Evolutionary conservation across 1,140 invertebrate species (phyloP).

Genomic region (Caenorhabditis inopinata): DNA sequence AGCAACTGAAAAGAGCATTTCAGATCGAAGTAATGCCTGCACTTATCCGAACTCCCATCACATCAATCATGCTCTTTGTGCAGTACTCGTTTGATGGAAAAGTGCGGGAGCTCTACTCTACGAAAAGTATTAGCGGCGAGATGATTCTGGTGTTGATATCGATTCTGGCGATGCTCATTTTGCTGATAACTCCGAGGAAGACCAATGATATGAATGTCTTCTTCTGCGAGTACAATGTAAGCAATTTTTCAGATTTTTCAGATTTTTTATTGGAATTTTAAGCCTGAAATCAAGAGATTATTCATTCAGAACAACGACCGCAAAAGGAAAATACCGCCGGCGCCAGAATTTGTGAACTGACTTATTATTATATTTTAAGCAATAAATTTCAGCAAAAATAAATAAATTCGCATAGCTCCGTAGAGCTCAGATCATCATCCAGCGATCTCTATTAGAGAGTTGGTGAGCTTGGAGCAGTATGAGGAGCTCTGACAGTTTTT

Average conservation of each 20-base stretch:
- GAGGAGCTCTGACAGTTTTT: no score
- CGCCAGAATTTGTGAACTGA: background rate
- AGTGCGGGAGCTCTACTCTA: background rate
- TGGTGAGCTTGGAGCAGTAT: no score
- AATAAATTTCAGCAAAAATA: no score
- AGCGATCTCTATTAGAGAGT: no score
- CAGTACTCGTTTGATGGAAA: conserved; percentile 17
- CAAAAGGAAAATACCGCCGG: background rate
- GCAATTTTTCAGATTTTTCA: background rate
- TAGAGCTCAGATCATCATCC: no score
- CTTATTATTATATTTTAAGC: no score
- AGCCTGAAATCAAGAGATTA: no score
- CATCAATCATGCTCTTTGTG: background rate
- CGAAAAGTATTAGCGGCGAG: background rate
- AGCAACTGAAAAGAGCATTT: no score
- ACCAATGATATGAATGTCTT: background rate
- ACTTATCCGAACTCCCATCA: background rate
- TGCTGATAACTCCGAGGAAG: background rate
- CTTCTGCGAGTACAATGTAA: background rate
- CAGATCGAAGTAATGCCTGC: background rate
- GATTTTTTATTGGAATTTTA: background rate
- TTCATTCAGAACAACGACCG: background rate
- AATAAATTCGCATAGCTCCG: no score
- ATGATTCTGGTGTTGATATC: background rate
- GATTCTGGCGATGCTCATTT: background rate